Base-by-base conservation (phyloP, 2,113 vertebrate species). In the Heterotis niloticus region DNA sequence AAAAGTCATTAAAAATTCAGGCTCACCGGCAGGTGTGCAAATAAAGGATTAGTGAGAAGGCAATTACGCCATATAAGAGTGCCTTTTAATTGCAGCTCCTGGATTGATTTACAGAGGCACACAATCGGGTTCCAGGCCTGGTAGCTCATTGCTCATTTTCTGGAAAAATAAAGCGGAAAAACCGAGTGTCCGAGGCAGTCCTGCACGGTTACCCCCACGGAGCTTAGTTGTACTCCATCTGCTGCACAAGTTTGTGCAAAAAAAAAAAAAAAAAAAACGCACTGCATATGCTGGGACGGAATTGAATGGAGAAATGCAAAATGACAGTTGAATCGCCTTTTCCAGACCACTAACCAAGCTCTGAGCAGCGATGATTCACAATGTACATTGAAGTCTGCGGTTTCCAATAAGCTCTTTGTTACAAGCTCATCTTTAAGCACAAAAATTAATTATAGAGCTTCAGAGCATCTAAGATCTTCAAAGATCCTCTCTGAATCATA, bases 1-100 rank as follows among this genome's bases (percentile, higher is more conserved):
- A 87, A 90, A 91, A 92, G 89, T 92, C 91, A 93, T 93, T 92
- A 92, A 93, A 93, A 91, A 93, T 90, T 87, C 90, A 87, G 86
- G 88, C 87, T 91, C 88, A 89, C 86, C 83, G 84, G 91, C 92
- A 93, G 92, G 92, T 93, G 92, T 91, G 91, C 90, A 93, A 92
- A 93, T 93, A 93, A 93, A 93, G 92, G 92, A 92, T 93, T 93
- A 93, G 90, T 86, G 86, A 89, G 90, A 88, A 89, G 90, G 92
- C 88, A 91, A 93, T 92, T 93, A 92, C 87, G 87, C 88, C 84
- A 88, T 90, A 89, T 91, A 92, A 92, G 91, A 92, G 92, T 86
- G 90, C 88, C 90, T 91, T 92, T 91, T 92, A 92, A 93, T 92
- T 92, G 90, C 91, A 91, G 88, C 90, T 90, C 89, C 88, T 90